Percentiles rank a stretch among this genome's conserved stretches.
phyloP scores from a whole-genome alignment of 2,113 vertebrate species.

The Engystomops pustulosus region DNA sequence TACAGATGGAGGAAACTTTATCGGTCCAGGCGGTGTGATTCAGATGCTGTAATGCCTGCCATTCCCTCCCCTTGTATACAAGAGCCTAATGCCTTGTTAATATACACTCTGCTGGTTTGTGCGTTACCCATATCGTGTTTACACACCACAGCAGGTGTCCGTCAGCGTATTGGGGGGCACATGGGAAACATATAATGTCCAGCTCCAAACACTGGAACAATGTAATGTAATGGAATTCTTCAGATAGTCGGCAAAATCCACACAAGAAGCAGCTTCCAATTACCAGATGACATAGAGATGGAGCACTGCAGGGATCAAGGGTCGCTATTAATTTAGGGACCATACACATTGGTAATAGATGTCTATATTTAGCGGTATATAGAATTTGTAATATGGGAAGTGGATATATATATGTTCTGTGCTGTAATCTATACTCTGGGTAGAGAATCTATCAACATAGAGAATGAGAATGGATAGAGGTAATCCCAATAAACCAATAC shows the following conservation, averaged over 20 bases:
- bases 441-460: neutral
- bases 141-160: constrained; percentile 16
- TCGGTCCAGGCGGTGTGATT: constrained; percentile 19
- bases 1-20: constrained; percentile 45
- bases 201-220: neutral
- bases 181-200: neutral
- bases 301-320: neutral
- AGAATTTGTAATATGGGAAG: neutral
- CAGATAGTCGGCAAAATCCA: neutral
- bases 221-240: neutral
- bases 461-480: neutral
- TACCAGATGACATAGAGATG: neutral
- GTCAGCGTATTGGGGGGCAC: neutral
- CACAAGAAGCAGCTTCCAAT: neutral
- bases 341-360: neutral
- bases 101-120: constrained; percentile 1
- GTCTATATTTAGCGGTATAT: neutral
- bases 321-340: neutral
- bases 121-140: constrained; percentile 9
- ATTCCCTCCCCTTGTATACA: neutral
- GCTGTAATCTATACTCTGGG: neutral
- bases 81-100: constrained; percentile 18
- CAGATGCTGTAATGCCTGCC: neutral
- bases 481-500: no score
- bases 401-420: neutral